phyloP scores from a whole-genome alignment of 2,113 vertebrate genomes.

The Talpa occidentalis region DNA sequence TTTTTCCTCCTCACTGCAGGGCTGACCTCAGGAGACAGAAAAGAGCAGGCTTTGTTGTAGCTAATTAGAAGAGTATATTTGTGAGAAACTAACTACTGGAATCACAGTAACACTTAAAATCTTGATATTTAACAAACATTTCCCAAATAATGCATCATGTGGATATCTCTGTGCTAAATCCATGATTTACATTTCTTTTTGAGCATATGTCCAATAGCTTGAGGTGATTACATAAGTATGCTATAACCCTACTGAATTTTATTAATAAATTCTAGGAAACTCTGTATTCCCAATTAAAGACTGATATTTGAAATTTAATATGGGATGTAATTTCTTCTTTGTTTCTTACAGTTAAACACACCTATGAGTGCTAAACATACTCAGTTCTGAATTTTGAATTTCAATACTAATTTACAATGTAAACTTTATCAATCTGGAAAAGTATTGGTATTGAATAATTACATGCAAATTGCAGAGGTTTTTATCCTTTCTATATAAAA shows the following conservation, averaged over 20 bases:
- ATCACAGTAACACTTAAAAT: background rate
- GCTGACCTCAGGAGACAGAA: background rate
- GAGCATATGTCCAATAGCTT: background rate
- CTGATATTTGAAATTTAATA: background rate
- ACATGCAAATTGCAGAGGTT: background rate
- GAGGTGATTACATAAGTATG: background rate
- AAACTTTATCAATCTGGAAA: background rate
- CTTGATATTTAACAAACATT: background rate
- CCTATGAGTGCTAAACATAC: background rate
- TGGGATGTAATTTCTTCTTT: background rate
- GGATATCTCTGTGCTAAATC: background rate
- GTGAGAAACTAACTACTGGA: background rate
- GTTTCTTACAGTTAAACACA: background rate
- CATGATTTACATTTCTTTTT: background rate
- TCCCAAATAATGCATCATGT: background rate
- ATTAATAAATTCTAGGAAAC: background rate
- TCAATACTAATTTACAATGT: background rate
- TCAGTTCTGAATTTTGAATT: background rate
- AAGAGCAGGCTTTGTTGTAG: background rate
- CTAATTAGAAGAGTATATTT: slow-evolving; percentile 2
- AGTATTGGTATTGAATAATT: background rate
- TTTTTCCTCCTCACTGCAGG: background rate
- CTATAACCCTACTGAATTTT: background rate
- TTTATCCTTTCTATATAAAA: background rate
- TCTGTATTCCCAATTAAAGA: background rate